Evolutionary conservation across 2,113 vertebrate species (phyloP).

Genomic region (Ardeotis arabs): DNA sequence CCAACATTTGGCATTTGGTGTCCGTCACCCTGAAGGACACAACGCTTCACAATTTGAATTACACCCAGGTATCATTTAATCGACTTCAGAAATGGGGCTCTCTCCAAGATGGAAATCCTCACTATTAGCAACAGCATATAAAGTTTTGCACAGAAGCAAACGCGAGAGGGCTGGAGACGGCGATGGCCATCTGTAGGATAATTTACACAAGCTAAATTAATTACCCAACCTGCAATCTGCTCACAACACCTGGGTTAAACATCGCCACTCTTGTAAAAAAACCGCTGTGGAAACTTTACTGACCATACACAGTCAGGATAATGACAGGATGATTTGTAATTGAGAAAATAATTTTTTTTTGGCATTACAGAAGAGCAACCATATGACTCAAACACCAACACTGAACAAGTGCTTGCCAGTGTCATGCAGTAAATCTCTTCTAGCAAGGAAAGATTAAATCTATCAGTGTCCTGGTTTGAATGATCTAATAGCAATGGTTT

Average conservation of each 20-base stretch:
- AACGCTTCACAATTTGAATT: neutral
- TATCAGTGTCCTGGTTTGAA: neutral
- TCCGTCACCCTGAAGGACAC: neutral
- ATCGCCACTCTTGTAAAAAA: neutral
- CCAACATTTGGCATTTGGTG: neutral
- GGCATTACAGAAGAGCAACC: neutral
- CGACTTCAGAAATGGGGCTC: neutral
- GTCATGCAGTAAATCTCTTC: neutral
- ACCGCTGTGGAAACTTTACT: neutral
- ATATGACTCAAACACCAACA: neutral
- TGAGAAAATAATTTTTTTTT: neutral
- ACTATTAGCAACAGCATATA: neutral
- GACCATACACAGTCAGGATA: neutral
- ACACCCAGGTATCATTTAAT: neutral
- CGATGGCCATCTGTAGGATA: slow-evolving; percentile 7
- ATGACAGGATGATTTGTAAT: neutral
- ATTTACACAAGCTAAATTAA: slow-evolving; percentile 61
- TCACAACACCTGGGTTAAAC: slow-evolving; percentile 57
- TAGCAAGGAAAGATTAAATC: neutral
- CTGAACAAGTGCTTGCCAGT: neutral
- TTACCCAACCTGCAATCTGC: slow-evolving; percentile 45
- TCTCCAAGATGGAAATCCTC: neutral
- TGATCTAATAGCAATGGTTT: slow-evolving; percentile 8
- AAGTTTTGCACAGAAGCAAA: neutral
- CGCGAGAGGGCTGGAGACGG: neutral